A percentile compares a stretch with the other conserved stretches of the same genome.
phyloP scores from a whole-genome alignment of 2,113 vertebrate genomes.

The Notarius quadriscutis region DNA sequence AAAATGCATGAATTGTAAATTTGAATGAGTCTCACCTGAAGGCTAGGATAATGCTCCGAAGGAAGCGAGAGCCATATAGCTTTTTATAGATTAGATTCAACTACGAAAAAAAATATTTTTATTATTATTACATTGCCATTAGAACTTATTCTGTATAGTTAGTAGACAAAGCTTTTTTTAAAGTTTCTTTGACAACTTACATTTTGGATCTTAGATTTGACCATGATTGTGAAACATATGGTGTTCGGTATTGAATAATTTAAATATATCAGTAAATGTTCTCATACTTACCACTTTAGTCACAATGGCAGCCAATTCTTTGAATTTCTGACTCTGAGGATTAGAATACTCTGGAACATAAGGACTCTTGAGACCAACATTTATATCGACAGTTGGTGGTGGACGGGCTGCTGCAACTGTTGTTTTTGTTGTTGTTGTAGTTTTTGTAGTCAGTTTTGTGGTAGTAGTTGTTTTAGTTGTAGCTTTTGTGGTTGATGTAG shows the following conservation, averaged over 20 bases:
- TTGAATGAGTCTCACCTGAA: slow-evolving; percentile 33
- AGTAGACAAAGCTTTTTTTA: background rate
- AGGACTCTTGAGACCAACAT: background rate
- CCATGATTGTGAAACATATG: background rate
- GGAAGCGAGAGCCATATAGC: slow-evolving; percentile 13
- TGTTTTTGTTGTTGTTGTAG: background rate
- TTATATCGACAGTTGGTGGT: background rate
- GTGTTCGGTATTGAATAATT: background rate
- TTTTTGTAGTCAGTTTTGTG: background rate
- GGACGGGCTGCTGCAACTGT: background rate
- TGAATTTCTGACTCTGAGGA: background rate
- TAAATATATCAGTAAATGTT: background rate
- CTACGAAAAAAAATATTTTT: slow-evolving; percentile 5
- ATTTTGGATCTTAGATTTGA: background rate
- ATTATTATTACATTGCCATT: background rate
- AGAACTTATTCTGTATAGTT: background rate
- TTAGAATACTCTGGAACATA: background rate
- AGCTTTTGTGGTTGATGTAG: background rate
- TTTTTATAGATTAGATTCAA: background rate
- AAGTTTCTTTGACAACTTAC: background rate
- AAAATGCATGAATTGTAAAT: background rate
- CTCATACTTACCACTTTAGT: background rate
- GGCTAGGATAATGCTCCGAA: background rate
- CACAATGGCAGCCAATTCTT: background rate
- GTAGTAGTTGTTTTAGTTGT: background rate